Conservation (phyloP, 2,797 vertebrate species). For the Cynopterus sphinx region DNA sequence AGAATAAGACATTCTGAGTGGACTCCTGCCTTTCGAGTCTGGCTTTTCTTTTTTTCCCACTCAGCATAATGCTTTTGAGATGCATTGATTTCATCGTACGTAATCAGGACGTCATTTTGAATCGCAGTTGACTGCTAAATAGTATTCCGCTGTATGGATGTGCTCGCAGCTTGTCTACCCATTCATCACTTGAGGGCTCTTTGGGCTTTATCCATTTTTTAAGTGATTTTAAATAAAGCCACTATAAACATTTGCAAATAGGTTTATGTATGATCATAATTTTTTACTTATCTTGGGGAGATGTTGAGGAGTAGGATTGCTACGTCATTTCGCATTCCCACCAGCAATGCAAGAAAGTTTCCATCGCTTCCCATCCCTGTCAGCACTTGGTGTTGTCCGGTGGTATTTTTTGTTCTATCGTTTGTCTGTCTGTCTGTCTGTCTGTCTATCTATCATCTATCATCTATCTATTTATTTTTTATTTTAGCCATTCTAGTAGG, state of each 20-base stretch:
- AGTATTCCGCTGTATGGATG: not conserved
- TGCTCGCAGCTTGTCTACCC: too few species aligned
- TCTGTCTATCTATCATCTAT: too few species aligned
- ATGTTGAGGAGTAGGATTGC: not conserved
- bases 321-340: not conserved
- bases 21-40: not conserved
- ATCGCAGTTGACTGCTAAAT: not conserved
- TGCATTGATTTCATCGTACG: rapidly evolving
- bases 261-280: not conserved
- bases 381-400: not conserved
- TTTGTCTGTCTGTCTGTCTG: too few species aligned
- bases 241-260: not conserved
- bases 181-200: rapidly evolving
- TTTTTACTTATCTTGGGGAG: not conserved
- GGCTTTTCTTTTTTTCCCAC: not conserved
- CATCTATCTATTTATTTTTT: not conserved
- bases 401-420: not conserved
- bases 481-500: not conserved
- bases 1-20: not conserved
- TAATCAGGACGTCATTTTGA: rapidly evolving
- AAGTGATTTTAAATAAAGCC: not conserved
- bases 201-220: not conserved
- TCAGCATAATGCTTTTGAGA: not conserved
- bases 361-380: not conserved
- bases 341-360: rapidly evolving